phyloP scores from a whole-genome alignment of 2,888 invertebrate species.

The Athalia circularis region DNA sequence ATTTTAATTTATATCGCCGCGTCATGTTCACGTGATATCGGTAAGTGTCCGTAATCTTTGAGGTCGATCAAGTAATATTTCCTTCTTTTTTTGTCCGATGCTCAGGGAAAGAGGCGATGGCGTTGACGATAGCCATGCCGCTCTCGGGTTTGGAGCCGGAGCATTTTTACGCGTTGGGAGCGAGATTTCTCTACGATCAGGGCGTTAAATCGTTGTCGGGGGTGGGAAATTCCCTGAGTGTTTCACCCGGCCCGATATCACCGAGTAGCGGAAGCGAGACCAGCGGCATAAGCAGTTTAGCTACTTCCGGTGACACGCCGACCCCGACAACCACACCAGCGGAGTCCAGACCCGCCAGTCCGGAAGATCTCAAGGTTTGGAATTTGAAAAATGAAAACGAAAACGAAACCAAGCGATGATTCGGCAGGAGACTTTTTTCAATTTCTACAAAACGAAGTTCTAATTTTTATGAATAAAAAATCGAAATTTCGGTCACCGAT shows the following conservation, averaged over 20 bases:
- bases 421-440: no score
- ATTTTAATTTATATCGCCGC: no score
- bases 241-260: constrained; percentile 77
- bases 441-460: no score
- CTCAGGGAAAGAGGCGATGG: constrained; percentile 73
- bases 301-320: constrained; percentile 75
- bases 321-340: constrained; percentile 73
- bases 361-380: constrained; percentile 27
- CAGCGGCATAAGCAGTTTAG: constrained; percentile 79
- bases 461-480: no score
- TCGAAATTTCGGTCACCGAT: no score
- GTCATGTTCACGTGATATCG: no score
- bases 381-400: no score
- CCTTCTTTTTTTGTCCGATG: not conserved
- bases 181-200: constrained; percentile 73
- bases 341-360: constrained; percentile 35
- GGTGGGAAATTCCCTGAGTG: constrained; percentile 61
- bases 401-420: no score
- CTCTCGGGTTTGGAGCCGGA: constrained; percentile 77
- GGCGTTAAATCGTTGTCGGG: constrained; percentile 54
- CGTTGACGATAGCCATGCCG: constrained; percentile 79
- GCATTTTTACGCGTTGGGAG: constrained; percentile 75
- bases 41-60: no score
- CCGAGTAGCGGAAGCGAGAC: constrained; percentile 77
- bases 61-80: not conserved